phyloP scores from a whole-genome alignment of 2,888 invertebrate genomes.

The Tipula confusa region DNA sequence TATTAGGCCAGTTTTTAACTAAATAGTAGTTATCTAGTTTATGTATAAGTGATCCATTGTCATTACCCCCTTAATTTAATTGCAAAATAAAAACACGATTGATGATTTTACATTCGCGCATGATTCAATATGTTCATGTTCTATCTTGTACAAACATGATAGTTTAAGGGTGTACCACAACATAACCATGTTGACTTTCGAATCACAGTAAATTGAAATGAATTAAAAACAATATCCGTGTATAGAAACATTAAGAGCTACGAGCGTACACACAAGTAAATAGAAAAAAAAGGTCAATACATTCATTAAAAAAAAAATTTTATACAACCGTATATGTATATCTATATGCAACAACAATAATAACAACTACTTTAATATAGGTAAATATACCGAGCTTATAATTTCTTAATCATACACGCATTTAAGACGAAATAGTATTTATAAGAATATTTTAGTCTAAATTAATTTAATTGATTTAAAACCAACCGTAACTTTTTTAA shows the following conservation, averaged over 20 bases:
- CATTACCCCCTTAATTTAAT: too few relatives aligned
- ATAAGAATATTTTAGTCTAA: neutral
- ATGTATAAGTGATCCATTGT: too few relatives aligned
- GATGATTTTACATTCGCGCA: neutral
- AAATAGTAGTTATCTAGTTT: too few relatives aligned
- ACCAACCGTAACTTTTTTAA: neutral
- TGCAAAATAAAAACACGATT: too few relatives aligned
- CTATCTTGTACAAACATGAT: neutral
- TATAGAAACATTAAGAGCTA: neutral
- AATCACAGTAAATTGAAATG: neutral
- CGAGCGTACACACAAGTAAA: neutral
- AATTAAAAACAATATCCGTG: neutral
- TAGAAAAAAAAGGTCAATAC: neutral
- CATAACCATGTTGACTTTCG: neutral
- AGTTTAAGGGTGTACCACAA: neutral
- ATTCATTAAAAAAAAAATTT: neutral
- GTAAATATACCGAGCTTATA: neutral
- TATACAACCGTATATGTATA: neutral
- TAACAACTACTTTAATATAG: neutral
- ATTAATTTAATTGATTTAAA: neutral
- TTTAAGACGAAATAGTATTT: neutral
- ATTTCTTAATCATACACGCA: constrained; percentile 6
- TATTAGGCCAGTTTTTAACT: too few relatives aligned
- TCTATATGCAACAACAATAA: neutral
- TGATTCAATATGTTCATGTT: neutral